A percentile compares a stretch with the other conserved stretches of the same genome.
Conservation (phyloP, 2,113 vertebrate genomes). For the Nannospalax galili region DNA sequence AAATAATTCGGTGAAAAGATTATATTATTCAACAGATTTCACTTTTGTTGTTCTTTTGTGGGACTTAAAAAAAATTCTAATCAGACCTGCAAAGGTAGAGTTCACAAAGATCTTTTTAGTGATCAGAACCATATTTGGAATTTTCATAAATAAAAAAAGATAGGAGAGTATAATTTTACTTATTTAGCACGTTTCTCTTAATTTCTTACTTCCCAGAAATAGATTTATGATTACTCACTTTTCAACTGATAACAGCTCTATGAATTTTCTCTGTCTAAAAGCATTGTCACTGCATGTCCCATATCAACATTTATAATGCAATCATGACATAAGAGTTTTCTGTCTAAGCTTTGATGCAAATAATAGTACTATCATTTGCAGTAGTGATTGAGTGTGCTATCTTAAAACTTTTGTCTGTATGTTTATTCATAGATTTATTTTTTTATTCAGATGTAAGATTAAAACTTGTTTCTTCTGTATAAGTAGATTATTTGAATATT, state of each 20-base stretch:
- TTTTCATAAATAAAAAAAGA: conserved; percentile 66
- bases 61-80: conserved; percentile 74
- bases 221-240: conserved; percentile 48
- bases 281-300: background rate
- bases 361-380: background rate
- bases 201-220: conserved; percentile 63
- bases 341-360: conserved; percentile 34
- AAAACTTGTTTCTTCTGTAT: background rate
- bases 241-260: conserved; percentile 36
- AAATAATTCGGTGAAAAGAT: conserved; percentile 88
- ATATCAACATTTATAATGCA: conserved; percentile 49
- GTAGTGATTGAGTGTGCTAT: background rate
- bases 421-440: conserved; percentile 18
- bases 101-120: conserved; percentile 78
- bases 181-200: conserved; percentile 68
- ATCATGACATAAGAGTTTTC: conserved; percentile 1
- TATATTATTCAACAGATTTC: conserved; percentile 85
- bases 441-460: background rate
- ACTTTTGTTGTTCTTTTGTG: conserved; percentile 81
- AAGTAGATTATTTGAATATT: conserved; percentile 22
- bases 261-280: conserved; percentile 52
- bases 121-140: conserved; percentile 81
- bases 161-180: conserved; percentile 58
- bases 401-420: background rate
- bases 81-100: conserved; percentile 85